These are phyloP conservation scores for Todiramphus chloris DNA, from an alignment of 2,113 vertebrate species.

Conservation along the genomic window DNA sequence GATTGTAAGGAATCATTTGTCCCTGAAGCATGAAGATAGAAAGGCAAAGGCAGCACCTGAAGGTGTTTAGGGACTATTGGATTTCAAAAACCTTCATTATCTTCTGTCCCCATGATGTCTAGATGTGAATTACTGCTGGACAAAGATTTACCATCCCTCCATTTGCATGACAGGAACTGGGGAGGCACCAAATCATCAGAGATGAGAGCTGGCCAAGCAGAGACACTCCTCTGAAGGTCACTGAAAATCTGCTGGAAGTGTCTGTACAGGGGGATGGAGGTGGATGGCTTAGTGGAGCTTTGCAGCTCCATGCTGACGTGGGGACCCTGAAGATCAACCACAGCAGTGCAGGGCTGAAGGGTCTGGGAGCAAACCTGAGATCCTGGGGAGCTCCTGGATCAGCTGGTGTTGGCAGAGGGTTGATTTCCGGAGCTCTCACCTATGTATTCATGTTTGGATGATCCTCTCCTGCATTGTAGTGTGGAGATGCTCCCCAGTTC, in stretches of 20 bases:
- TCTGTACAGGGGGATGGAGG: not conserved
- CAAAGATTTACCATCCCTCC: not conserved
- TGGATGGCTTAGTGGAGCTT: not conserved
- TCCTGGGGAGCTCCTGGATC: not conserved
- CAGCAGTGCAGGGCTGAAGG: not conserved
- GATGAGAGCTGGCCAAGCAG: not conserved
- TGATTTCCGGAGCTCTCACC: not conserved
- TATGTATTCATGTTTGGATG: fast-evolving
- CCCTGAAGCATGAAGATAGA: not conserved
- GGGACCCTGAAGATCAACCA: not conserved
- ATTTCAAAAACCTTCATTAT: slow-evolving; percentile 1
- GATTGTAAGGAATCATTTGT: slow-evolving; percentile 3
- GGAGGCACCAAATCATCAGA: not conserved
- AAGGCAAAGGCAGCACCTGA: slow-evolving; percentile 4
- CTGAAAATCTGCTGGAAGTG: not conserved
- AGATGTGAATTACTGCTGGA: not conserved
- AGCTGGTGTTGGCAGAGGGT: not conserved
- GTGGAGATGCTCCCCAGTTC: not conserved
- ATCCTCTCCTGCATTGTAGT: fast-evolving
- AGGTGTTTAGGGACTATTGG: not conserved
- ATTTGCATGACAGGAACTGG: not conserved
- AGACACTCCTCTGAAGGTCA: not conserved
- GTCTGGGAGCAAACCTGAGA: not conserved
- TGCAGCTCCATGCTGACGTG: fast-evolving
- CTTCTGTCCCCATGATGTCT: not conserved